phyloP scores from a whole-genome alignment of 2,113 vertebrate genomes.

The Tetrax tetrax region DNA sequence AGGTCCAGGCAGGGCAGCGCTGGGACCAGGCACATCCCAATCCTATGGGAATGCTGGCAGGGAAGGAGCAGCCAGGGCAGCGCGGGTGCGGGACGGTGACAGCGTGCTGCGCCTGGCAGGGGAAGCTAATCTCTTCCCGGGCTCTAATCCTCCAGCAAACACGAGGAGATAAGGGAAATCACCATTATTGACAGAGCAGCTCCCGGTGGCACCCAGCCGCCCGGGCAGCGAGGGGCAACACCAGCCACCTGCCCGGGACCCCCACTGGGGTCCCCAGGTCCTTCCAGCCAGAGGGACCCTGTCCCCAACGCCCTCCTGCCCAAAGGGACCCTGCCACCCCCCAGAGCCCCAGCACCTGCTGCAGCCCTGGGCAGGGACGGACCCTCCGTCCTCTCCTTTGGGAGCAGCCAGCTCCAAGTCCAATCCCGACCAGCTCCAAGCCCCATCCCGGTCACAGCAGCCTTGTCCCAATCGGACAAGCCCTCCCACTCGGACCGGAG shows the following conservation, averaged over 20 bases:
- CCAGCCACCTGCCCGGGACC: rapidly evolving
- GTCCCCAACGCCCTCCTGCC: background rate
- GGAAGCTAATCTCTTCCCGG: slow-evolving; percentile 30
- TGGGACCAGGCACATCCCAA: background rate
- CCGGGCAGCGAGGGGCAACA: background rate
- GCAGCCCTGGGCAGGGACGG: background rate
- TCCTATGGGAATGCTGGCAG: background rate
- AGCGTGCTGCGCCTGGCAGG: background rate
- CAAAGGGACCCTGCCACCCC: background rate
- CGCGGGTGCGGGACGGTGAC: rapidly evolving
- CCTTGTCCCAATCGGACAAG: background rate
- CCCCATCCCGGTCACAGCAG: background rate
- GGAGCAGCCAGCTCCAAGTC: background rate
- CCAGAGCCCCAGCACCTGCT: background rate
- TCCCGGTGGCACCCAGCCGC: background rate
- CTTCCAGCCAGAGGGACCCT: rapidly evolving
- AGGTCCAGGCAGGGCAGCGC: background rate
- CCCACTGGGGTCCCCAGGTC: too few species aligned
- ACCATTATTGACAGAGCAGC: slow-evolving; percentile 11
- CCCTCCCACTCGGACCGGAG: background rate
- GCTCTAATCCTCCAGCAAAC: slow-evolving; percentile 64
- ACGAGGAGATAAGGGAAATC: slow-evolving; percentile 53
- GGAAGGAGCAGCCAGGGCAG: background rate
- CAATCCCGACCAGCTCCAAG: background rate
- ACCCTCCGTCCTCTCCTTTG: rapidly evolving